Conservation (phyloP, 2,113 vertebrate genomes). For the Dasyprocta punctata region DNA sequence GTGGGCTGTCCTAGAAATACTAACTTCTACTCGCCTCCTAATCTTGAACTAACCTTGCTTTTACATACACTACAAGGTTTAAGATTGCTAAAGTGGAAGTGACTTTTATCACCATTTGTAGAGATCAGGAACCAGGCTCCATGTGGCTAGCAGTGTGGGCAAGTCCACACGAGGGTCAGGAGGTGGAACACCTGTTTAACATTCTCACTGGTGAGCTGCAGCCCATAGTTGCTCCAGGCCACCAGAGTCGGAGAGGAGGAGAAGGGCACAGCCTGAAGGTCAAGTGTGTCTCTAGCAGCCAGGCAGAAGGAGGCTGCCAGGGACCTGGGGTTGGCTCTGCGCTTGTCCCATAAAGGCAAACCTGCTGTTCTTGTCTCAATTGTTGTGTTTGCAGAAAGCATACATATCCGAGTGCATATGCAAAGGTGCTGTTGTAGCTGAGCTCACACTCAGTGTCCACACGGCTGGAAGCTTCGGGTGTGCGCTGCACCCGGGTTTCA, state of each 20-base stretch:
- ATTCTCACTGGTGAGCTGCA: rapidly evolving
- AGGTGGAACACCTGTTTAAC: too few species aligned
- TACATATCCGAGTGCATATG: neutral
- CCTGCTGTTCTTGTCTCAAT: neutral
- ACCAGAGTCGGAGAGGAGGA: neutral
- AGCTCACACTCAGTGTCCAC: neutral
- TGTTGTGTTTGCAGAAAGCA: neutral
- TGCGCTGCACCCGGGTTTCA: neutral
- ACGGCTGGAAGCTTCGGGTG: neutral
- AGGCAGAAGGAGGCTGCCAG: neutral
- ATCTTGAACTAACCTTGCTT: neutral
- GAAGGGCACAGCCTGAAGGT: neutral
- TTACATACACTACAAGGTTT: too few species aligned
- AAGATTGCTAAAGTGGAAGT: neutral
- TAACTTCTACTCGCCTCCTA: rapidly evolving
- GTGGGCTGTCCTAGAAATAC: neutral
- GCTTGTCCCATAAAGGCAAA: neutral
- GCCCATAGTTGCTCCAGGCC: neutral
- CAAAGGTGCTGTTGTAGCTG: neutral
- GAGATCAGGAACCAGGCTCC: neutral
- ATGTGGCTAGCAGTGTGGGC: rapidly evolving
- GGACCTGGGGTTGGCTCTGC: neutral
- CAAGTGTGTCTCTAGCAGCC: neutral
- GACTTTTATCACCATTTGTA: rapidly evolving
- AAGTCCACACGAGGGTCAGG: rapidly evolving